These are phyloP conservation scores for Rhinopomastus cyanomelas DNA, from an alignment of 2,113 vertebrate genomes.

Conservation along the genomic window DNA sequence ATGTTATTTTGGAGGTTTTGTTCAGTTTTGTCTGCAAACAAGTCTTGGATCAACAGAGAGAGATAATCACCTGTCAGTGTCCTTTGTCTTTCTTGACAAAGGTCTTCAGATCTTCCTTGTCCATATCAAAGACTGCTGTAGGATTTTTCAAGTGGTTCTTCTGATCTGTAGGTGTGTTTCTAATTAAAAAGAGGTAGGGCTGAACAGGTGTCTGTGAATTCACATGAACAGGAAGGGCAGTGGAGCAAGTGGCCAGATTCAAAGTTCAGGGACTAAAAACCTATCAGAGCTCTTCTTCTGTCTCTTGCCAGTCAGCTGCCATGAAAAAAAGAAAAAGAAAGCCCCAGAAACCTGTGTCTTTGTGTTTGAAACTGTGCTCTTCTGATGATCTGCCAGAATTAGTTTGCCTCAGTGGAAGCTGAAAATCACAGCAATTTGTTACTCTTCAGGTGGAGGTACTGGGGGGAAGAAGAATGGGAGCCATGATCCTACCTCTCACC, in stretches of 20 bases:
- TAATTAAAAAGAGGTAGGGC: background rate
- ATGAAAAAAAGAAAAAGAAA: background rate
- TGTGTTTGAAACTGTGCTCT: background rate
- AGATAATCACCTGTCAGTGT: background rate
- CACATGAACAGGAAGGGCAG: background rate
- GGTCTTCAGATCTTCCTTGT: background rate
- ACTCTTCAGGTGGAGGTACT: background rate
- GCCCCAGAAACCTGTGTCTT: background rate
- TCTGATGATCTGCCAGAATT: background rate
- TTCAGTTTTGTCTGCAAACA: background rate
- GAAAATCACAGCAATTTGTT: background rate
- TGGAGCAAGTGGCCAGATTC: background rate
- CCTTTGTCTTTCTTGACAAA: slow-evolving; percentile 29
- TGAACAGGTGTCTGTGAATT: background rate
- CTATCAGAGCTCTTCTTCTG: background rate
- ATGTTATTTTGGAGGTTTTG: slow-evolving; percentile 26
- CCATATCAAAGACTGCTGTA: background rate
- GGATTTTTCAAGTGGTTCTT: background rate
- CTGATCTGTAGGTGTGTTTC: background rate
- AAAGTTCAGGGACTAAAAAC: background rate
- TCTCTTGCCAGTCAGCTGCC: background rate
- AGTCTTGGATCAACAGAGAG: background rate
- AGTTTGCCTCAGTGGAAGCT: background rate
- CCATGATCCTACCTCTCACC: background rate
- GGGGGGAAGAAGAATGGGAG: background rate